phyloP scores from a whole-genome alignment of 2,797 vertebrate genomes.

The Petrocephalus schoutedeni region DNA sequence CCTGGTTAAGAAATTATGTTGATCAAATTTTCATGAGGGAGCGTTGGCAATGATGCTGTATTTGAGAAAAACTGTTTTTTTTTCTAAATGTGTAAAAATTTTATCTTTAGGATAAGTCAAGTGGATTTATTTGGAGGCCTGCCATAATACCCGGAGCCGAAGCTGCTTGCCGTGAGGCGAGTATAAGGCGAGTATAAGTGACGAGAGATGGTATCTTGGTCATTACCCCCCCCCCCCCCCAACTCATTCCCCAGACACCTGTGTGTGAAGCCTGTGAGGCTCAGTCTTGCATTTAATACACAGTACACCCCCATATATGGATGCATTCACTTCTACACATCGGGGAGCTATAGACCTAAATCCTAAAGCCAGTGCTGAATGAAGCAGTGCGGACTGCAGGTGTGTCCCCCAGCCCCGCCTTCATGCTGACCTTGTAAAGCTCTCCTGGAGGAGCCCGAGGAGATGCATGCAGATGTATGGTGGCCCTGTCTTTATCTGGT shows the following conservation, averaged over 20 bases:
- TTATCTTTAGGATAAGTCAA: slow-evolving; percentile 39
- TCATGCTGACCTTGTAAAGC: not conserved
- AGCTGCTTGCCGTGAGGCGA: not conserved
- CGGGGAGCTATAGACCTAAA: not conserved
- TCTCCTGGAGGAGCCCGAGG: not conserved
- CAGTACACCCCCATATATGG: not conserved
- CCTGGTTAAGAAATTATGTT: slow-evolving; percentile 36
- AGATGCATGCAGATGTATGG: slow-evolving; percentile 13
- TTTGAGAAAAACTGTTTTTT: slow-evolving; percentile 37
- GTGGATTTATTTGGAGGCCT: slow-evolving; percentile 40
- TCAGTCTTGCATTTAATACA: not conserved
- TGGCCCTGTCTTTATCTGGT: not conserved
- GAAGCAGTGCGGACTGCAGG: not conserved
- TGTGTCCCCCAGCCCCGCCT: not conserved
- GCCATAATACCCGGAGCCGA: slow-evolving; percentile 26
- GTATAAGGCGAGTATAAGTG: not conserved
- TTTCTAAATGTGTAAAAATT: slow-evolving; percentile 47
- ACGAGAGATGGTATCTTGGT: slow-evolving; percentile 14
- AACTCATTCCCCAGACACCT: not conserved
- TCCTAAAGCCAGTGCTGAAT: not conserved
- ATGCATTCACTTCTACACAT: not conserved
- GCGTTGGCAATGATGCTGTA: slow-evolving; percentile 27
- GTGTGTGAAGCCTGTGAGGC: not conserved
- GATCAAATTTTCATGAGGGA: slow-evolving; percentile 42
- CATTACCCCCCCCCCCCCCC: slow-evolving; percentile 13